Conservation (phyloP, 2,797 vertebrate genomes). For the Notolabrus celidotus region DNA sequence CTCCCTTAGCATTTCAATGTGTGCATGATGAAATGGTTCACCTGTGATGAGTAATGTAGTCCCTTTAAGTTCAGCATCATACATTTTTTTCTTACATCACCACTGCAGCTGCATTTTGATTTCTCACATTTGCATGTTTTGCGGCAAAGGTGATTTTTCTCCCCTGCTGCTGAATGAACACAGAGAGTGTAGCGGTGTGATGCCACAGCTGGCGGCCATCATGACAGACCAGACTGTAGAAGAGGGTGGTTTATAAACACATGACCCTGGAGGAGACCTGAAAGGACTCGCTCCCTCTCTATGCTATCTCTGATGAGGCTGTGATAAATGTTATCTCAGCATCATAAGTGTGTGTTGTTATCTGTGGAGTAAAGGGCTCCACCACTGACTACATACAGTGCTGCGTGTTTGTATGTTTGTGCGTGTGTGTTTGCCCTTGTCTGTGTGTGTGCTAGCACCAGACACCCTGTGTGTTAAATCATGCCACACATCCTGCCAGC, state of each 20-base stretch:
- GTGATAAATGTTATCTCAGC: constrained; percentile 53
- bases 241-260: constrained; percentile 62
- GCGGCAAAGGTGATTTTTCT: not conserved
- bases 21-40: constrained; percentile 45
- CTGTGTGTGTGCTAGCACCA: constrained; percentile 47
- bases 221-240: constrained; percentile 35
- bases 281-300: constrained; percentile 43
- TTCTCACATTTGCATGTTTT: constrained; percentile 32
- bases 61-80: constrained; percentile 14
- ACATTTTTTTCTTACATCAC: constrained; percentile 1
- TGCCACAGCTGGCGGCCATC: constrained; percentile 32
- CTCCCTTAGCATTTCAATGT: constrained; percentile 54
- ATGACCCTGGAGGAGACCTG: constrained; percentile 52
- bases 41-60: constrained; percentile 38
- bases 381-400: constrained; percentile 32
- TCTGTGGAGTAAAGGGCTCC: constrained; percentile 43
- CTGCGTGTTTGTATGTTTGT: constrained; percentile 16
- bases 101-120: not conserved
- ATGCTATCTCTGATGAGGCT: constrained; percentile 50
- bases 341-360: constrained; percentile 51
- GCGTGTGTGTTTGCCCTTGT: constrained; percentile 32
- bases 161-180: constrained; percentile 29
- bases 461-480: constrained; percentile 49
- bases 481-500: constrained; percentile 46
- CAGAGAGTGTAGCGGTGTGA: constrained; percentile 9